phyloP scores from a whole-genome alignment of 2,113 vertebrate species.

The Rhinoderma darwinii region DNA sequence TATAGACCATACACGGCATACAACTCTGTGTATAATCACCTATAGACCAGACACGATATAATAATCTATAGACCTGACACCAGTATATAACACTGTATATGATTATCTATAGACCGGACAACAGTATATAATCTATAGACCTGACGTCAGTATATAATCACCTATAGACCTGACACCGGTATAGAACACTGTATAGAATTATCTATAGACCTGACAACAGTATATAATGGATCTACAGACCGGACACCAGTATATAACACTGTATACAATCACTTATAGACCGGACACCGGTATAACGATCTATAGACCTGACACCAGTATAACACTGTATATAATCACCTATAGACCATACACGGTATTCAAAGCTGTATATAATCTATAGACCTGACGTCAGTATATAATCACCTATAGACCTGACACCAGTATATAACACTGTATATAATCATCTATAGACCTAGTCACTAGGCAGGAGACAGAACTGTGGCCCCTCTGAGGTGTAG shows the following conservation, averaged over 20 bases:
- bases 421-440: not conserved
- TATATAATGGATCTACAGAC: no score
- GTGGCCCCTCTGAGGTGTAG: not conserved
- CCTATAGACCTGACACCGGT: no score
- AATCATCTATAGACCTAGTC: not conserved
- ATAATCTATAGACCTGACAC: not conserved
- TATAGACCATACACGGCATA: not conserved
- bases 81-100: not conserved
- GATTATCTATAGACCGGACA: no score
- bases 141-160: no score
- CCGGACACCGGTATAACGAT: not conserved
- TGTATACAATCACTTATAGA: not conserved
- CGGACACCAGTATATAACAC: no score
- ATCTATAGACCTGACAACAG: no score
- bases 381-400: no score
- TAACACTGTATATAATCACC: no score
- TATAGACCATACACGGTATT: no score
- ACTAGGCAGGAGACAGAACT: not conserved
- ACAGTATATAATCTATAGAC: no score
- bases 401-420: no score
- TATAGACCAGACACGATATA: not conserved
- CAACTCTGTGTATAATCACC: not conserved
- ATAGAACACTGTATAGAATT: not conserved
- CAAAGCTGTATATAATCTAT: no score
- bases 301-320: not conserved